Evolutionary conservation across 1,140 invertebrate genomes (phyloP).

Genomic region (Tetramorium alpestre): DNA sequence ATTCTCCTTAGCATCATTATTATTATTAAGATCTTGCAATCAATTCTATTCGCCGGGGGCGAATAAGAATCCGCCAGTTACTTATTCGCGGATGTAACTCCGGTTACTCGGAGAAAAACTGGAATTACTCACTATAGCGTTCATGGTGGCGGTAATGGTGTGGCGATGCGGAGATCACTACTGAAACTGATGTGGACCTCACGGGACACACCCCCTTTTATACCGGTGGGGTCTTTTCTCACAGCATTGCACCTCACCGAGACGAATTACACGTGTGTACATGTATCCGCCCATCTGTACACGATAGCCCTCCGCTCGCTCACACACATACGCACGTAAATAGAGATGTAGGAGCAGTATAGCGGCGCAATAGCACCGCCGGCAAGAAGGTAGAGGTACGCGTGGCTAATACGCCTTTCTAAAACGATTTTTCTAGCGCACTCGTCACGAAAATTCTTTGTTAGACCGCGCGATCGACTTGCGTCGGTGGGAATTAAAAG

Average conservation of each 20-base stretch:
- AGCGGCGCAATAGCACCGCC: not conserved
- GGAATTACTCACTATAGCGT: constrained; percentile 79
- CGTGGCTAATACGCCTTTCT: constrained; percentile 76
- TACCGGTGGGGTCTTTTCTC: constrained; percentile 75
- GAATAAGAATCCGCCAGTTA: not conserved
- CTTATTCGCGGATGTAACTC: not conserved
- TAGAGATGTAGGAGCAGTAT: constrained; percentile 32
- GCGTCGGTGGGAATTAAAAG: constrained; percentile 48
- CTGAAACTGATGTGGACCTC: constrained; percentile 77
- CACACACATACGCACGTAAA: constrained; percentile 34
- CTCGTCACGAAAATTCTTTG: constrained; percentile 75
- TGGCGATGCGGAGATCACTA: constrained; percentile 62
- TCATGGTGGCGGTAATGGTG: constrained; percentile 77
- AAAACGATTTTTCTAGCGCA: constrained; percentile 66
- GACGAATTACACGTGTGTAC: constrained; percentile 67
- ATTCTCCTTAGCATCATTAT: no score
- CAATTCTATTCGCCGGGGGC: not conserved
- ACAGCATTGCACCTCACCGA: constrained; percentile 71
- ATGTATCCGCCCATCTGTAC: constrained; percentile 45
- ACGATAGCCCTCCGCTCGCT: not conserved
- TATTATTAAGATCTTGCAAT: no score
- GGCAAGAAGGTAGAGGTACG: constrained; percentile 43
- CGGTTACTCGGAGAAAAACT: not conserved
- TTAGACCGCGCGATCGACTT: constrained; percentile 33
- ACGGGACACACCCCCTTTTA: constrained; percentile 80